Conservation (phyloP, 2,797 vertebrate genomes). For the Champsocephalus gunnari region DNA sequence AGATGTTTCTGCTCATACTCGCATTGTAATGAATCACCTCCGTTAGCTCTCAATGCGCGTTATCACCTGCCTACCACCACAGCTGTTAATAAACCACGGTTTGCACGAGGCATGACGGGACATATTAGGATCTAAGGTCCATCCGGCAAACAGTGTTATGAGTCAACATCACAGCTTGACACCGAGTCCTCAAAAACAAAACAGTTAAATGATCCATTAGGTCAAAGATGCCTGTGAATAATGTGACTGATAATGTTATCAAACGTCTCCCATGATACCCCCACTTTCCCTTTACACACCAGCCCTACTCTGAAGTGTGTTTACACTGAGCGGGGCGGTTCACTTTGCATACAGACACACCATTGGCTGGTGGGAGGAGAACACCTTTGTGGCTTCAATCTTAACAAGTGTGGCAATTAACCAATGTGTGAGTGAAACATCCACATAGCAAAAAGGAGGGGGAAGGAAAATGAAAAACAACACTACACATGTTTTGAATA, state of each 20-base stretch:
- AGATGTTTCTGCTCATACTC: slow-evolving; percentile 54
- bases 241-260: neutral
- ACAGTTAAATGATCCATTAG: neutral
- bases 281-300: slow-evolving; percentile 7
- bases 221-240: neutral
- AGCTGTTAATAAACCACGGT: slow-evolving; percentile 54
- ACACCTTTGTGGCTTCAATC: neutral
- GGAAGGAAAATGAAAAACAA: neutral
- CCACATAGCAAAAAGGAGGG: neutral
- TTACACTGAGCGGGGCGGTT: slow-evolving; percentile 15
- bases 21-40: slow-evolving; percentile 61
- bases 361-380: slow-evolving; percentile 8
- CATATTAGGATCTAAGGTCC: slow-evolving; percentile 25
- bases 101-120: slow-evolving; percentile 45
- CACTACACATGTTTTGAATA: neutral
- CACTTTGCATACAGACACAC: slow-evolving; percentile 30
- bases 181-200: neutral
- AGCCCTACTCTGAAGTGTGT: slow-evolving; percentile 11
- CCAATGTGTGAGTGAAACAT: neutral
- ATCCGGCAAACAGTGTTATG: slow-evolving; percentile 25
- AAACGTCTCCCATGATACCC: slow-evolving; percentile 12
- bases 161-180: slow-evolving; percentile 14
- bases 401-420: neutral
- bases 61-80: slow-evolving; percentile 51
- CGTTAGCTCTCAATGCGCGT: slow-evolving; percentile 42